A percentile compares a stretch with the other conserved stretches of the same genome.
Conservation (phyloP, 2,888 invertebrate species). For the Venustoraphidia nigricollis region DNA sequence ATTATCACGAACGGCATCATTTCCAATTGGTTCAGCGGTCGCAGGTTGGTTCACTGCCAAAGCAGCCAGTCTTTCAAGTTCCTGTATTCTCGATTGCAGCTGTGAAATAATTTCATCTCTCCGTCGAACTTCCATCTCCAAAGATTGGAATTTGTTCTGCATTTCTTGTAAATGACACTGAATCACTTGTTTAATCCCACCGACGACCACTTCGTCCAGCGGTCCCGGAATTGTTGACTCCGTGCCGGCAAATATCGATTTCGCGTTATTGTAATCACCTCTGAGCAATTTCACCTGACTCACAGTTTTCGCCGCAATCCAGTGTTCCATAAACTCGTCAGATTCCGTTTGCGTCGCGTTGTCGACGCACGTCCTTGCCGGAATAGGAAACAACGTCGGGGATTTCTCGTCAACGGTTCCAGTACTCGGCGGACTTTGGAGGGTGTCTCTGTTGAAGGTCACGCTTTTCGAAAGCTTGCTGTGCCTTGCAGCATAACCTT, state of each 20-base stretch:
- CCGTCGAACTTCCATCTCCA: slow-evolving; percentile 67
- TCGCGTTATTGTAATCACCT: slow-evolving; percentile 8
- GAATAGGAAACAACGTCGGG: slow-evolving; percentile 2
- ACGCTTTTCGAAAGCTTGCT: slow-evolving; percentile 80
- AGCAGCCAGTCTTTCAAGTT: slow-evolving; percentile 33
- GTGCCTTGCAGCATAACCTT: slow-evolving; percentile 78
- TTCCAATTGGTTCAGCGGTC: slow-evolving; percentile 7
- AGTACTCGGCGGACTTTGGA: slow-evolving; percentile 61
- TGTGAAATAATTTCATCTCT: slow-evolving; percentile 69
- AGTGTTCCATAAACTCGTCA: slow-evolving; percentile 1
- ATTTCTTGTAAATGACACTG: slow-evolving; percentile 56
- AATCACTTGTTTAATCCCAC: slow-evolving; percentile 67
- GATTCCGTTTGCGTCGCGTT: not conserved
- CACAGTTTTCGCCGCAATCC: not conserved
- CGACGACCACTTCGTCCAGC: slow-evolving; percentile 53
- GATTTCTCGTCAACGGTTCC: slow-evolving; percentile 17
- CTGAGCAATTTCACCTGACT: slow-evolving; percentile 3
- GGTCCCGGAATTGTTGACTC: slow-evolving; percentile 12
- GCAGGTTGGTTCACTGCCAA: slow-evolving; percentile 5
- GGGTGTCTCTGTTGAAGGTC: slow-evolving; percentile 71
- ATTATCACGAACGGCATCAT: not conserved
- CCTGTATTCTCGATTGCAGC: slow-evolving; percentile 54
- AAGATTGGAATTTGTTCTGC: slow-evolving; percentile 52
- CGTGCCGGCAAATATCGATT: slow-evolving; percentile 13
- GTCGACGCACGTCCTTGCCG: not conserved